phyloP scores from a whole-genome alignment of 2,113 vertebrate genomes.

The Emydura subglobosa region DNA sequence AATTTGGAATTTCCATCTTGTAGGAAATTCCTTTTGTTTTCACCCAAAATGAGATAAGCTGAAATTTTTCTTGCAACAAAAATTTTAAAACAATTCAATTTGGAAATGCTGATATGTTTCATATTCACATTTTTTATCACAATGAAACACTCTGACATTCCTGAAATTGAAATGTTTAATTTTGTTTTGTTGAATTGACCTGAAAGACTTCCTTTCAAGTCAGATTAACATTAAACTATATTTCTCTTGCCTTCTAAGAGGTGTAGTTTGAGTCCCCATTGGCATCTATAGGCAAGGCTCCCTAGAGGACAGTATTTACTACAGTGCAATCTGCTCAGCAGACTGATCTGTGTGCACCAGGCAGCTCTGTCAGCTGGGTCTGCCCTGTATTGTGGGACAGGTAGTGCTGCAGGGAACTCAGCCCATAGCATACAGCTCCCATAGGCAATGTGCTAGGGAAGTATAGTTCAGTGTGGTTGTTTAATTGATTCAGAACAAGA shows the following conservation, averaged over 20 bases:
- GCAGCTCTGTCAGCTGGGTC: not conserved
- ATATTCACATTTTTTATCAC: not conserved
- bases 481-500: no score
- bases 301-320: not conserved
- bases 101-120: not conserved
- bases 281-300: not conserved
- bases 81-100: not conserved
- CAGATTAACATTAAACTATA: not conserved
- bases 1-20: not conserved
- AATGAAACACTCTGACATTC: not conserved
- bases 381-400: not conserved
- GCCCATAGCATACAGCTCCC: not conserved
- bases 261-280: not conserved
- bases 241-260: not conserved
- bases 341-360: not conserved
- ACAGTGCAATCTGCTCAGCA: not conserved
- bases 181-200: not conserved
- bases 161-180: not conserved
- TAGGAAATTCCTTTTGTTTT: not conserved
- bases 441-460: no score
- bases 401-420: not conserved
- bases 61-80: not conserved
- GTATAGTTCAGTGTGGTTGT: no score
- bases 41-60: not conserved
- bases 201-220: not conserved